Base-by-base conservation (phyloP, 2,888 invertebrate species). In the Cryptops parisi region DNA sequence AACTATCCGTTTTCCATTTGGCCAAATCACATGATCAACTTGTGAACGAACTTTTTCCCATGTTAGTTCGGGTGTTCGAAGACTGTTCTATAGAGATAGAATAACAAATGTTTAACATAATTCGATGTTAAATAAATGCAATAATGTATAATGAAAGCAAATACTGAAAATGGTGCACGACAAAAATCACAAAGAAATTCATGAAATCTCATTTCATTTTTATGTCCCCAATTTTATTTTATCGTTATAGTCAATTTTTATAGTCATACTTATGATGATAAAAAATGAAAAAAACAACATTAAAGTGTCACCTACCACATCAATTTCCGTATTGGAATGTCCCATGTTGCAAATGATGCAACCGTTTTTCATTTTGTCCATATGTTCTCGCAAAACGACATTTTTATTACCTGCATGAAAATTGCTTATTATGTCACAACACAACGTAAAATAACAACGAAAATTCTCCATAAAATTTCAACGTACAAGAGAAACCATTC, bases 21-120 rank as follows among this genome's bases (percentile, higher is more conserved):
- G 93, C 94, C 94, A 97, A 62, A 96, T 90, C 60, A 97, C 89
- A 72, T 97, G 96, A 73, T 97, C 96, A 43, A 97, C 96, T 75
- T 96, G 94, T 25, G 93, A 91, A 51, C 96, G 77, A 1, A 97
- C 94, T 65, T 91, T 84, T 72, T 97, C 96, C 96, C 96, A 96
- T 53, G 91, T 84, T 62, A 96, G 72, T 66, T 96, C 96, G 0
- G 91, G 89, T 23, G 94, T 94, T 57, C 91, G 76, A 57, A 97
- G 72, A 60, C 88, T 83, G 71, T 89, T 88, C 82, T 82, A 66
- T n/a, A 47, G 26, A 25, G n/a, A n/a, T n/a, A n/a, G n/a, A 33
- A 33, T 33, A 9, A 15, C 33, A 6, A 33, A 33, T 9, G 9
- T 33, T 33, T 33, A 33, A 33, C 33, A 33, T 33, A 9, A 33